Percentiles rank a stretch among this genome's conserved stretches.
phyloP scores from a whole-genome alignment of 2,113 vertebrate genomes.

The Rana temporaria region DNA sequence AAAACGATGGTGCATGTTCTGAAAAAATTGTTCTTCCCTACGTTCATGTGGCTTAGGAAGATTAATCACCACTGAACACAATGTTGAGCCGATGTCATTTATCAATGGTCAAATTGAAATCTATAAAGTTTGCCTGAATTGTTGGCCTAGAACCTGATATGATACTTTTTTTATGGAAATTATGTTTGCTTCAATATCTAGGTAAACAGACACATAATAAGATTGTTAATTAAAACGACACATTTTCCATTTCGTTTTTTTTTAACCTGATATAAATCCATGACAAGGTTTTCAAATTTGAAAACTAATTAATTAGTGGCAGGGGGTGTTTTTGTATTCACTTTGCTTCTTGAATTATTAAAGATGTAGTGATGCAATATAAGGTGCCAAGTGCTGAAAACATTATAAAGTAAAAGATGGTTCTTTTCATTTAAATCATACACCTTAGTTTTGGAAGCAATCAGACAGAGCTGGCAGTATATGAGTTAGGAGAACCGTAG shows the following conservation, averaged over 20 bases:
- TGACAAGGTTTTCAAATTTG: conserved; percentile 9
- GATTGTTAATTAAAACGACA: conserved; percentile 24
- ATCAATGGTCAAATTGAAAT: too few relatives aligned
- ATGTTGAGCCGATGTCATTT: too few relatives aligned
- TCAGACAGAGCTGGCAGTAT: conserved; percentile 49
- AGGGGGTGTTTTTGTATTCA: conserved; percentile 12
- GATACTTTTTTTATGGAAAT: neutral
- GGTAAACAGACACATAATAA: neutral
- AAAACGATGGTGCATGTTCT: too few relatives aligned
- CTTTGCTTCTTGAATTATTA: conserved; percentile 36
- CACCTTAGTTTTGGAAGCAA: conserved; percentile 51
- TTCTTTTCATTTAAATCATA: conserved; percentile 55
- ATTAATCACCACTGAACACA: too few relatives aligned
- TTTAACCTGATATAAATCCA: neutral
- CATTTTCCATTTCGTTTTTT: neutral
- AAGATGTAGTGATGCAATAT: conserved; percentile 13
- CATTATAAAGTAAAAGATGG: conserved; percentile 46
- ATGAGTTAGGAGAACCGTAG: conserved; percentile 34
- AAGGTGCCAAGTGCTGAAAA: conserved; percentile 40
- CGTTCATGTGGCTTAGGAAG: too few relatives aligned
- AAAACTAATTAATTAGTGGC: conserved; percentile 36
- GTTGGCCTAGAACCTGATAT: too few relatives aligned
- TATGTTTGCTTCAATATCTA: neutral
- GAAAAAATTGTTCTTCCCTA: too few relatives aligned
- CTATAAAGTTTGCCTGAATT: too few relatives aligned